Percentiles rank a stretch among this genome's conserved stretches.
Evolutionary conservation across 2,888 invertebrate genomes (phyloP).

Genomic region (Trissolcus brochymenae): DNA sequence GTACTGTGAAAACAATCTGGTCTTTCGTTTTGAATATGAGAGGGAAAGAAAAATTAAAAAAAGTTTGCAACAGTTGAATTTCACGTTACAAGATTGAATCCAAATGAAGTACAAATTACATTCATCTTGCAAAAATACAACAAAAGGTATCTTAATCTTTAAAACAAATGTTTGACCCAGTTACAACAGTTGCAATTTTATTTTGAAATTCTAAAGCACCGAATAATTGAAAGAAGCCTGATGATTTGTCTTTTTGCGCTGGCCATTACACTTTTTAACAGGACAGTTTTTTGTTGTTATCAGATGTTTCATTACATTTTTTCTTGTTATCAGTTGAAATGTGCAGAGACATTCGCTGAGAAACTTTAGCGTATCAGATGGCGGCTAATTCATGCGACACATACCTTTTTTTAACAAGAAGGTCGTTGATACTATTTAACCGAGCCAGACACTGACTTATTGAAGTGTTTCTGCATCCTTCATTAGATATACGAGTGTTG

Average conservation of each 20-base stretch:
- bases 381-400: slow-evolving; percentile 31
- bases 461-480: slow-evolving; percentile 42
- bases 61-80: too few relatives aligned
- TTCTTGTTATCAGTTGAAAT: slow-evolving; percentile 35
- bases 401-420: slow-evolving; percentile 28
- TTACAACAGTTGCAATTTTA: too few relatives aligned
- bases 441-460: slow-evolving; percentile 41
- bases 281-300: slow-evolving; percentile 20
- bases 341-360: slow-evolving; percentile 20
- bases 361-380: slow-evolving; percentile 14
- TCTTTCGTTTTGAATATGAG: slow-evolving; percentile 18
- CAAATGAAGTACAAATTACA: too few relatives aligned
- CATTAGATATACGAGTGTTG: slow-evolving; percentile 40
- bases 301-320: slow-evolving; percentile 36
- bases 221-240: neutral
- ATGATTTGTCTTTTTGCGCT: neutral
- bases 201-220: too few relatives aligned
- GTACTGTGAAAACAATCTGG: slow-evolving; percentile 11
- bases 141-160: too few relatives aligned
- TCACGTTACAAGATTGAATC: too few relatives aligned
- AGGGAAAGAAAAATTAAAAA: neutral
- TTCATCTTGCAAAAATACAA: too few relatives aligned
- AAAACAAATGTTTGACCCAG: too few relatives aligned
- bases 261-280: slow-evolving; percentile 4
- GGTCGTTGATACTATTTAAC: slow-evolving; percentile 32